A percentile compares a stretch with the other conserved stretches of the same genome.
Evolutionary conservation across 2,797 vertebrate species (phyloP).

Genomic region (Muscicapa striata): DNA sequence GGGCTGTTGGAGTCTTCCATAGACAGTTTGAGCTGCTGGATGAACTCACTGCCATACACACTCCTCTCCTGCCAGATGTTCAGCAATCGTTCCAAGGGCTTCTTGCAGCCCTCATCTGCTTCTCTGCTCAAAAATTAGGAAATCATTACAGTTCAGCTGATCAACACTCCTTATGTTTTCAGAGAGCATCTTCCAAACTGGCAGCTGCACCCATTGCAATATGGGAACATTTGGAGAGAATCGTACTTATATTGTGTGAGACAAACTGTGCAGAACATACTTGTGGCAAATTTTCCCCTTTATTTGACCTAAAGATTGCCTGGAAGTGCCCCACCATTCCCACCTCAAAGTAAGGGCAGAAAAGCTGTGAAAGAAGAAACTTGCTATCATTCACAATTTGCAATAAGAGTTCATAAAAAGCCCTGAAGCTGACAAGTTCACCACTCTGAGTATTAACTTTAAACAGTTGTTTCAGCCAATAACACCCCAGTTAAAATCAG

Average conservation of each 20-base stretch:
- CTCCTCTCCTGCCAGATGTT: constrained; percentile 98
- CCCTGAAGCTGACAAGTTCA: neutral
- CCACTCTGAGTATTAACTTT: neutral
- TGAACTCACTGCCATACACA: constrained; percentile 93
- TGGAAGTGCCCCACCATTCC: neutral
- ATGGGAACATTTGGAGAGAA: neutral
- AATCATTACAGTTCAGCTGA: neutral
- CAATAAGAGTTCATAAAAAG: neutral
- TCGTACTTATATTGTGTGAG: neutral
- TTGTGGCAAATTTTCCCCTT: neutral
- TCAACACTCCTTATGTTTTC: neutral
- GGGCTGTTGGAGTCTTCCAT: constrained; percentile 96
- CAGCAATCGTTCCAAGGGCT: constrained; percentile 93
- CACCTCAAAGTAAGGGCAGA: neutral
- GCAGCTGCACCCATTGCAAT: neutral
- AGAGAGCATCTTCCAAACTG: neutral
- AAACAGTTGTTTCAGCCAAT: constrained; percentile 22
- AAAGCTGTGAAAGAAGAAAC: neutral
- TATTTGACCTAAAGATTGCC: neutral
- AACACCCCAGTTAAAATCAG: constrained; percentile 33
- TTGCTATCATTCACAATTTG: neutral
- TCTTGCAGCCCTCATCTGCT: constrained; percentile 91
- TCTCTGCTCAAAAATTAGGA: constrained; percentile 82
- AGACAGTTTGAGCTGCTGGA: constrained; percentile 94
- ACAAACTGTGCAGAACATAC: neutral